Evolutionary conservation across 30 jellyfish, hydroid and myxozoan species (phyloP).

Genomic region (Pseudorhiza aurosa): DNA sequence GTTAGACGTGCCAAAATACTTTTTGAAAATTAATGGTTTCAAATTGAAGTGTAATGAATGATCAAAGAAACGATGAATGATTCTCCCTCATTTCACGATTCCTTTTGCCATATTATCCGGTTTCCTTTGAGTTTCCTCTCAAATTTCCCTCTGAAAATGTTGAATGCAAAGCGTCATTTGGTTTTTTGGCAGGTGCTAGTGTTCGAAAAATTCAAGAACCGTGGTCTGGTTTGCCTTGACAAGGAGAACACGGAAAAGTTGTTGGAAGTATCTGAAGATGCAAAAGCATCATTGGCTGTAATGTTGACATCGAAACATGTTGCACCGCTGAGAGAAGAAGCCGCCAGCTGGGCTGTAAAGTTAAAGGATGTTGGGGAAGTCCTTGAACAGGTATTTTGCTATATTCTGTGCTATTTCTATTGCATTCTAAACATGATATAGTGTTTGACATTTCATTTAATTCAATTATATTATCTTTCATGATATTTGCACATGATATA

Average conservation of each 20-base stretch:
- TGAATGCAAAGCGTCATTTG: background rate
- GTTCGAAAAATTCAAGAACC: constrained; percentile 71
- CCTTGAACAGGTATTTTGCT: constrained; percentile 71
- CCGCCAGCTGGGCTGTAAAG: constrained; percentile 90
- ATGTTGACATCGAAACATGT: constrained; percentile 88
- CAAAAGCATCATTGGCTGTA: constrained; percentile 75
- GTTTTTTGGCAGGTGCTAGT: constrained; percentile 47
- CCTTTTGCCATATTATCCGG: too few species aligned
- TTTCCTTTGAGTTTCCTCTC: too few species aligned
- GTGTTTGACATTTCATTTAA: too few species aligned
- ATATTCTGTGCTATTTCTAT: too few species aligned
- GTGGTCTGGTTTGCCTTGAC: constrained; percentile 79
- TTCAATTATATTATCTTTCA: too few species aligned
- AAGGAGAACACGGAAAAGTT: constrained; percentile 70
- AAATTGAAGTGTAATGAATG: too few species aligned
- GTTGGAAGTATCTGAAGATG: constrained; percentile 76
- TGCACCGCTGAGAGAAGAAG: constrained; percentile 84
- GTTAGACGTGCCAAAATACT: too few species aligned
- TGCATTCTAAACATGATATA: background rate
- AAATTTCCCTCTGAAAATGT: background rate
- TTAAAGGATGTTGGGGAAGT: constrained; percentile 84
- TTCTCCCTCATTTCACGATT: too few species aligned
- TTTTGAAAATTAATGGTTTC: too few species aligned
- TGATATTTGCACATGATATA: too few species aligned
- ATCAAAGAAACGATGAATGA: too few species aligned